Conservation (phyloP, 2,888 invertebrate species). For the Tipula lateralis region DNA sequence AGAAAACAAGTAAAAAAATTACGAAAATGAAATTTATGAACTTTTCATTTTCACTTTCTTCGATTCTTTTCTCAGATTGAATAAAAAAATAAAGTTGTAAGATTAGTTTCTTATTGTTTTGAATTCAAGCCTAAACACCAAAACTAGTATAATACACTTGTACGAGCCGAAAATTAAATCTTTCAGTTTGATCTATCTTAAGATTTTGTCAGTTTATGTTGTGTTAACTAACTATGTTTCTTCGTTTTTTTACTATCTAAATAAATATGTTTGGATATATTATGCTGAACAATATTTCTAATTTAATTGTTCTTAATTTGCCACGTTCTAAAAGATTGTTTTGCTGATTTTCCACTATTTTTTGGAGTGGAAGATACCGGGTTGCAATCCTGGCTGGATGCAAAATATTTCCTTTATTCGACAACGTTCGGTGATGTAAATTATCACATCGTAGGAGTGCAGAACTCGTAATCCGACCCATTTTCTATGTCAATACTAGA, state of each 20-base stretch:
- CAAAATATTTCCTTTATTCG: too few species aligned
- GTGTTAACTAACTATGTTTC: not conserved
- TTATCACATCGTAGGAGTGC: too few species aligned
- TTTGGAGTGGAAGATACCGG: too few species aligned
- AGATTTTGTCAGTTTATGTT: not conserved
- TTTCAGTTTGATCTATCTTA: not conserved
- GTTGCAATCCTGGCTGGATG: too few species aligned
- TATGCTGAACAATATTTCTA: too few species aligned
- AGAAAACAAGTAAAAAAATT: not conserved
- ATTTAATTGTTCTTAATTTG: too few species aligned
- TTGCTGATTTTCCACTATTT: too few species aligned
- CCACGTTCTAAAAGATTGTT: too few species aligned
- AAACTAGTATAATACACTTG: not conserved
- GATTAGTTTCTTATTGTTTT: not conserved
- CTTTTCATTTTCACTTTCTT: not conserved
- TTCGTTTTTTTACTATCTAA: not conserved
- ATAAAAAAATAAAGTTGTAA: not conserved
- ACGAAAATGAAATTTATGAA: constrained; percentile 1
- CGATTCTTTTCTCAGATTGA: not conserved
- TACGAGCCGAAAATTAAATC: not conserved
- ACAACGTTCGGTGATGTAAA: too few species aligned
- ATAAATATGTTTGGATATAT: not conserved
- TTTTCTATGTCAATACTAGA: too few species aligned
- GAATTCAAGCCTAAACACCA: not conserved
- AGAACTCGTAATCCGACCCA: too few species aligned